phyloP scores from a whole-genome alignment of 2,797 vertebrate genomes.

The Girardinus metallicus region DNA sequence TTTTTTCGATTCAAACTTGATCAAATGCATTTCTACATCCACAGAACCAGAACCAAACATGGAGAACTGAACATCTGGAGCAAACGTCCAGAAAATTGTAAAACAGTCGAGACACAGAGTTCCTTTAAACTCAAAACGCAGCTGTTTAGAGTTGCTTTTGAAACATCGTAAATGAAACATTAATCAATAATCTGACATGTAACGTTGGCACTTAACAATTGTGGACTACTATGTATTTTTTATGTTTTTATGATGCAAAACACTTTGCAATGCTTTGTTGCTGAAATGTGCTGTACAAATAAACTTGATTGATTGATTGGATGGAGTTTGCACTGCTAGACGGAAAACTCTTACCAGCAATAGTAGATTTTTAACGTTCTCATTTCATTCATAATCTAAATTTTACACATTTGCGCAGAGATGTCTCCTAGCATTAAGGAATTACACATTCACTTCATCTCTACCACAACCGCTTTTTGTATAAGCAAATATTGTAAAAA shows the following conservation, averaged over 20 bases:
- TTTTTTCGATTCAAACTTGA: neutral
- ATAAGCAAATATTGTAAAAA: conserved; percentile 6
- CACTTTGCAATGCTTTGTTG: no score
- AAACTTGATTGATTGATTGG: no score
- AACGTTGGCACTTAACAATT: no score
- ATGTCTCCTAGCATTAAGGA: neutral
- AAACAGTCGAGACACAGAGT: no score
- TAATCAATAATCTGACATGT: no score
- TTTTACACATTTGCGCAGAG: neutral
- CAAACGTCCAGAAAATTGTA: no score
- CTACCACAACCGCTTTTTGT: neutral
- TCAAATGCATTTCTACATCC: neutral
- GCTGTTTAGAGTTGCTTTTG: no score
- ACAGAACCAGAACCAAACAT: neutral
- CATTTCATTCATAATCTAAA: neutral
- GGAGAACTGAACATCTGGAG: neutral
- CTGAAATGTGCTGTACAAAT: no score
- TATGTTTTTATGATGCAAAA: no score
- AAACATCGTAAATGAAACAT: no score
- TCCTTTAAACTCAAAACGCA: no score
- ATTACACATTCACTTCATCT: neutral
- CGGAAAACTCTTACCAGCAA: neutral
- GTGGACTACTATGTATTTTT: no score
- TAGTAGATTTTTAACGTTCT: neutral
- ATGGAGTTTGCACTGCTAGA: neutral